Base-by-base conservation (phyloP, 2,888 invertebrate genomes). In the Clepsis dumicolana region DNA sequence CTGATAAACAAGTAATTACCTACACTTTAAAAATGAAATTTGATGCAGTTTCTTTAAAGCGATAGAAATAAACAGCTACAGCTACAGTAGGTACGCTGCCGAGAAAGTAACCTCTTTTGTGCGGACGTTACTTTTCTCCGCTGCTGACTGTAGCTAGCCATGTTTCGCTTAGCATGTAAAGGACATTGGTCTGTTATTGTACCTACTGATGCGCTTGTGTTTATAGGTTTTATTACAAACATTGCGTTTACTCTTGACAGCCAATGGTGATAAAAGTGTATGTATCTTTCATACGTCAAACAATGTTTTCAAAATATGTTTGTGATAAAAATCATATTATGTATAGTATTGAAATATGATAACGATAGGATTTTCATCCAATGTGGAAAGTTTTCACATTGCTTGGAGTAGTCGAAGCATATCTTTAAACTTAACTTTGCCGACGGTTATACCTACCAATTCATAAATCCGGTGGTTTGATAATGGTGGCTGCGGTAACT, bases 171-270 rank as follows among this genome's bases (percentile, higher is more conserved):
- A 27, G 35, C 59, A 25, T 32, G 27, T n/a, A 29, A 59, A 63
- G 63, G 59, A 41, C 59, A 64, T 63, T 53, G 63, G 38, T 64
- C 52, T 53, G 50, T 62, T 62, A 54, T 54, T 56, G 61, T 62
- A 54, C n/a, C n/a, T n/a, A n/a, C 35, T 48, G 61, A 61, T 48
- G 54, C 10, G 7, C 63, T 38, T 50, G 38, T 63, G 67, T 67
- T 63, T 63, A 67, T 67, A 63, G 57, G 32, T 67, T 63, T 68
- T 35, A 68, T 64, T 59, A 59, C 38, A 67, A 67, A 57, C 62
- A 65, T 67, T 52, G 50, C 52, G 67, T 63, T 59, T 57, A 50
- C 38, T 52, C 14, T 38, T 63, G 29, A 63, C 67, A 63, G 57
- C 52, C 38, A 68, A 21, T 52, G 41, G 18, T 25, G 63, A 67